These are phyloP conservation scores for Copsychus sechellarum DNA, from an alignment of 2,113 vertebrate genomes.

Conservation along the genomic window DNA sequence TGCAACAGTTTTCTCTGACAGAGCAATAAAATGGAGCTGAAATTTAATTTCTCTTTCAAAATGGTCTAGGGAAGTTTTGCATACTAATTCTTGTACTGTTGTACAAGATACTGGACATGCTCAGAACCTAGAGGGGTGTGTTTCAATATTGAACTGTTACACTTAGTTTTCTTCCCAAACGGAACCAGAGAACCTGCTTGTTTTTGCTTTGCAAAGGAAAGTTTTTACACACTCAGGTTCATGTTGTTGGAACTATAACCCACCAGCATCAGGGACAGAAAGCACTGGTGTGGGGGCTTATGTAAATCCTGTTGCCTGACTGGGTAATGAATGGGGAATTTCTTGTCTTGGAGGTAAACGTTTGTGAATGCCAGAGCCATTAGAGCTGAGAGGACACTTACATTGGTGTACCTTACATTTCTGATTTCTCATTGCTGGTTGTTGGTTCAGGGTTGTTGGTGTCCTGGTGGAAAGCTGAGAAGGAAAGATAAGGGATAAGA, in stretches of 20 bases:
- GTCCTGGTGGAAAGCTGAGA: neutral
- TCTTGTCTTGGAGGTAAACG: neutral
- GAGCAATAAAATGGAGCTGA: neutral
- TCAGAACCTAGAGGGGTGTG: neutral
- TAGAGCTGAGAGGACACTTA: neutral
- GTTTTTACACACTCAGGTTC: neutral
- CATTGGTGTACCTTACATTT: neutral
- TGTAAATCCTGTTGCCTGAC: neutral
- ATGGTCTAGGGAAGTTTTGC: neutral
- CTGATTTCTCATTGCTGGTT: neutral
- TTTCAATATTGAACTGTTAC: fast-evolving
- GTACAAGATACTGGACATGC: neutral
- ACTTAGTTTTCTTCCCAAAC: neutral
- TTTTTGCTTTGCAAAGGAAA: neutral
- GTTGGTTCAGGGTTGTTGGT: neutral
- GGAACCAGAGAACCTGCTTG: neutral
- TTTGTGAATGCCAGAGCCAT: neutral
- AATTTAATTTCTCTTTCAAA: neutral
- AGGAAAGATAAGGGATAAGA: neutral
- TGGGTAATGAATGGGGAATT: neutral
- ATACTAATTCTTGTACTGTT: neutral
- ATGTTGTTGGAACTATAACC: neutral
- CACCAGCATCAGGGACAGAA: neutral
- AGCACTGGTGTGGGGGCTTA: fast-evolving
- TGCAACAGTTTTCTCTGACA: neutral